Conservation (phyloP, 2,888 invertebrate genomes). For the Cepaea hortensis region DNA sequence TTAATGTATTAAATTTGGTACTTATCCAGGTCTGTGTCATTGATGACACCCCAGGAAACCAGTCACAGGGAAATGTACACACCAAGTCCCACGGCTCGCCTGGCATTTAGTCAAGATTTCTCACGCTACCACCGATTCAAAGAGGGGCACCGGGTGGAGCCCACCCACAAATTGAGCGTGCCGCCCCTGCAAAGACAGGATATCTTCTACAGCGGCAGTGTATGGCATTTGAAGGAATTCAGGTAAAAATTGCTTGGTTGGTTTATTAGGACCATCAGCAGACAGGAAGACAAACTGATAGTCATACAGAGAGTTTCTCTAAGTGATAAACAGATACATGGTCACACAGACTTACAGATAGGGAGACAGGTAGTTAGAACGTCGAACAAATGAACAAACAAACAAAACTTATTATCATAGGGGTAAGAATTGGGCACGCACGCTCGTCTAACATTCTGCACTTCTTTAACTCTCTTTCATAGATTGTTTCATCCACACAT, state of each 20-base stretch:
- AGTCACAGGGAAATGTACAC: not conserved
- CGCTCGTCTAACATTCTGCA: no score
- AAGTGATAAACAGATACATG: no score
- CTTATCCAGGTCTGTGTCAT: not conserved
- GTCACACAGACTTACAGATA: no score
- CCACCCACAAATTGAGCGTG: not conserved
- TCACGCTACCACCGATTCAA: not conserved
- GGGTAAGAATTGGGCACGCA: no score
- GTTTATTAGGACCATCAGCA: not conserved
- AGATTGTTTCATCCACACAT: no score
- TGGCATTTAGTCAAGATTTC: conserved; percentile 58
- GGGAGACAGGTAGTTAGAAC: no score
- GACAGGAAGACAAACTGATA: no score
- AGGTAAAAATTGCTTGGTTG: conserved; percentile 81
- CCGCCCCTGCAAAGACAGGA: conserved; percentile 91
- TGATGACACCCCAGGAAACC: not conserved
- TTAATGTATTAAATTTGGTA: not conserved
- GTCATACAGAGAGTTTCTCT: no score
- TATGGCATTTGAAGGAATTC: conserved; percentile 92
- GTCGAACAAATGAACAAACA: no score
- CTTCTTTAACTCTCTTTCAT: no score
- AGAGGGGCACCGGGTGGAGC: conserved; percentile 15
- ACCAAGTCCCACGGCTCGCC: conserved; percentile 46
- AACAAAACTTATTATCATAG: no score
- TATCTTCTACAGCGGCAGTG: conserved; percentile 97